These are phyloP conservation scores for Coptodon bakossiorum DNA, from an alignment of 2,113 vertebrate genomes.

Conservation along the genomic window DNA sequence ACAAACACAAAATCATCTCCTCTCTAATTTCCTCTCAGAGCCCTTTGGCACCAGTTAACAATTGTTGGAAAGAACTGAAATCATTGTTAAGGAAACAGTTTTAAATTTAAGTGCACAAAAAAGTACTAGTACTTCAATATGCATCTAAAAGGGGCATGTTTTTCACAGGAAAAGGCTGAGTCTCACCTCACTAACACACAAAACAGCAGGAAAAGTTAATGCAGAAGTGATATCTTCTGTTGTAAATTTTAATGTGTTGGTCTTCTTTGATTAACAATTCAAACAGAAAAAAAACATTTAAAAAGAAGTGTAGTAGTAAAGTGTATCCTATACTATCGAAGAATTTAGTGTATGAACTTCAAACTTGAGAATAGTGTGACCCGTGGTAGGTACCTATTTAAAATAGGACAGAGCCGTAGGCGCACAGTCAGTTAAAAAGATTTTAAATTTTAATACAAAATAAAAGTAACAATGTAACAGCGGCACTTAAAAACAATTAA, in stretches of 20 bases:
- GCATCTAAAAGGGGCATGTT: not conserved
- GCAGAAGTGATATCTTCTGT: not conserved
- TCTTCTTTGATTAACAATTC: not conserved
- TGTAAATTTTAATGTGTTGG: not conserved
- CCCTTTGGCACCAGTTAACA: not conserved
- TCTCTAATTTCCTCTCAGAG: not conserved
- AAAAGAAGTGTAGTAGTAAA: not conserved
- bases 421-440: too few species aligned
- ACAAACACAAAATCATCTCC: not conserved
- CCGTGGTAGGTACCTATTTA: too few species aligned
- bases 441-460: too few species aligned
- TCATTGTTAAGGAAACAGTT: not conserved
- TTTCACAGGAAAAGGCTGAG: not conserved
- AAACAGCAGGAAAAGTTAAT: not conserved
- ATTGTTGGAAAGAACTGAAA: rapidly evolving
- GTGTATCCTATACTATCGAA: not conserved
- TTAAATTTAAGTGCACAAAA: not conserved
- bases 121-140: not conserved
- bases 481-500: too few species aligned
- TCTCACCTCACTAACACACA: rapidly evolving
- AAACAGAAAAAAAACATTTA: not conserved
- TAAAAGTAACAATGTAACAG: too few species aligned
- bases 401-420: too few species aligned
- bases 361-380: not conserved
- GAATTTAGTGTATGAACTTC: rapidly evolving